Evolutionary conservation across 2,113 vertebrate genomes (phyloP), one percentile per base, ranked within the genome.

Genomic region (Oreotrochilus melanogaster): DNA sequence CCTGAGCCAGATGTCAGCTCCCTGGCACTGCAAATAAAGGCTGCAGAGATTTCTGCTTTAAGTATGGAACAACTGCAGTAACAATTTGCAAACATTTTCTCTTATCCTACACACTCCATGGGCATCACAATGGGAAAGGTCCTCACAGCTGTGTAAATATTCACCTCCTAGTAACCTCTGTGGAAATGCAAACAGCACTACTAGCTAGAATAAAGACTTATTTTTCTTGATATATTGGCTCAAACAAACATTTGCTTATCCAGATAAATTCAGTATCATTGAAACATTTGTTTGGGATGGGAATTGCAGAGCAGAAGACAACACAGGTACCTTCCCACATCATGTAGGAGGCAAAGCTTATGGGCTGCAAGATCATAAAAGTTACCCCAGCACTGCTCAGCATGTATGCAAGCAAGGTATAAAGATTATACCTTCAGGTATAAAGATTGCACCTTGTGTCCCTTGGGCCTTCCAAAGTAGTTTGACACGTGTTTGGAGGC

Each of bases 11-110:
- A 7, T 39, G 12, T 39, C 12, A 39, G 8, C 4, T 25, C n/a
- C 3, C 50, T 3, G 65, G 35, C 62, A 22, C n/a, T 0, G 19
- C 39, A 56, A 50, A 61, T 24, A 21, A 45, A 39, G 33, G 45
- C 18, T 16, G 19, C 3, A 4, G 1, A 18, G 13, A 27, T 23
- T 28, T 9, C 61, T 30, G 18, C 48, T 47, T 18, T 33, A 58
- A 24, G 18, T 3, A 22, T 0, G 11, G 23, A 33, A 12, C 30
- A 28, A 2, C 0, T 2, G 39, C 65, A 80, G 13, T 0, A 18
- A 25, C 0, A 4, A 10, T 30, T 23, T 18, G 25, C 23, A 65
- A 28, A 45, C 1, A 0, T 19, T 25, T 10, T 27, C 45, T 31
- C 43, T 33, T 17, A 13, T 17, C 30, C 30, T 50, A 7, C 30